These are phyloP conservation scores for Drosophila peninsularis DNA, from an alignment of 2,888 invertebrate genomes.

Conservation along the genomic window DNA sequence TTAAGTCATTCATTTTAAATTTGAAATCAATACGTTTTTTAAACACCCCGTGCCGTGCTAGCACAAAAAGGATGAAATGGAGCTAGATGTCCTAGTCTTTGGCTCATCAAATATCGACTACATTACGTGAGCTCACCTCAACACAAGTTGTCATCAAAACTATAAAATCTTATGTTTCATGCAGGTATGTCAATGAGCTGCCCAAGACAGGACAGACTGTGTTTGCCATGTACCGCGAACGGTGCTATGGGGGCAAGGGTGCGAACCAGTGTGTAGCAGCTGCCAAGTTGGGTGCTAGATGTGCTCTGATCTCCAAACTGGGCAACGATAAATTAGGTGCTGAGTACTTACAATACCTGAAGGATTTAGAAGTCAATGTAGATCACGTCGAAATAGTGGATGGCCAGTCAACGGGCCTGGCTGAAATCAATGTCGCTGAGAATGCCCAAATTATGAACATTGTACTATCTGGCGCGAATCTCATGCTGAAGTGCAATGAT, in stretches of 20 bases:
- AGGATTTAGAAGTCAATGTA: slow-evolving; percentile 88
- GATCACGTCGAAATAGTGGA: slow-evolving; percentile 79
- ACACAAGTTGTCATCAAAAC: too few species aligned
- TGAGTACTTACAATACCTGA: slow-evolving; percentile 90
- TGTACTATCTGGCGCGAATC: slow-evolving; percentile 94
- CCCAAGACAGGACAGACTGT: slow-evolving; percentile 95
- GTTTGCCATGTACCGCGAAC: slow-evolving; percentile 91
- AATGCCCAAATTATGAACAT: slow-evolving; percentile 96
- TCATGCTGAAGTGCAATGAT: slow-evolving; percentile 87
- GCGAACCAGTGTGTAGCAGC: slow-evolving; percentile 98
- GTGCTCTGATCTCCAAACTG: slow-evolving; percentile 93
- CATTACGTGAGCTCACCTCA: slow-evolving; percentile 87
- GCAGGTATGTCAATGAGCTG: slow-evolving; percentile 91
- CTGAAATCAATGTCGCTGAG: slow-evolving; percentile 94
- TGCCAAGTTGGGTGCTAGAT: slow-evolving; percentile 91
- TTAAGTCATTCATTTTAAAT: slow-evolving; percentile 18
- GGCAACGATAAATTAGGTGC: slow-evolving; percentile 94
- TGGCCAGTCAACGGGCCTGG: slow-evolving; percentile 90
- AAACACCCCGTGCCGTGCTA: neutral
- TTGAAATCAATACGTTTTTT: slow-evolving; percentile 12
- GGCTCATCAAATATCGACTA: slow-evolving; percentile 95
- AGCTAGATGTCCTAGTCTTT: slow-evolving; percentile 87
- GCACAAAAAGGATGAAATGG: slow-evolving; percentile 17
- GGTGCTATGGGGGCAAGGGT: slow-evolving; percentile 97
- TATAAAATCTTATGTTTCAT: neutral